These are phyloP conservation scores for Phenganax stokvisi DNA, from an alignment of 92 coral and sea anemone genomes.

Conservation along the genomic window DNA sequence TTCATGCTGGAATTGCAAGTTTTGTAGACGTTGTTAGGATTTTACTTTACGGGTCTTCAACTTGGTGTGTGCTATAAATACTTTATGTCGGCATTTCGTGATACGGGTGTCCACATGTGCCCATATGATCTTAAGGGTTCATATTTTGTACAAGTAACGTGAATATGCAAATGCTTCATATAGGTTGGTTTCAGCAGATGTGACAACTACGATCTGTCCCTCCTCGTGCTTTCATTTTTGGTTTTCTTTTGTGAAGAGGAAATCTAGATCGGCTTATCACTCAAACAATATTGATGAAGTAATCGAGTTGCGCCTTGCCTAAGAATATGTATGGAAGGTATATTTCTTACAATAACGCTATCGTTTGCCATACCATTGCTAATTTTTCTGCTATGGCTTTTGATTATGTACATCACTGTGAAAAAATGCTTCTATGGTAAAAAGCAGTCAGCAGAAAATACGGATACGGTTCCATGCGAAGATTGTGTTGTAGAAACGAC, in stretches of 20 bases:
- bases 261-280: not conserved
- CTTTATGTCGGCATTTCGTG: not conserved
- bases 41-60: not conserved
- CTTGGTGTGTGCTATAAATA: not conserved
- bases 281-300: not conserved
- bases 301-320: not conserved
- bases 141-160: slow-evolving; percentile 4
- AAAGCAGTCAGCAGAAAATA: not conserved
- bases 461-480: slow-evolving; percentile 5
- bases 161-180: slow-evolving; percentile 4
- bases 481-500: not conserved
- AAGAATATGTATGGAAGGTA: slow-evolving; percentile 21
- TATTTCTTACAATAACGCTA: slow-evolving; percentile 9
- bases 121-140: slow-evolving; percentile 11
- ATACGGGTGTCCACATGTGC: slow-evolving; percentile 5
- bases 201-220: slow-evolving; percentile 5
- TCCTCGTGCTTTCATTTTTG: slow-evolving; percentile 28
- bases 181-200: slow-evolving; percentile 19
- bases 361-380: slow-evolving; percentile 25
- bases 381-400: slow-evolving; percentile 18
- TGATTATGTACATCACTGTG: slow-evolving; percentile 2
- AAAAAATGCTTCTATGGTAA: slow-evolving; percentile 5
- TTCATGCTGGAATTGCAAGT: no score
- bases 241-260: slow-evolving; percentile 15
- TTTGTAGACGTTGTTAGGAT: no score